Evolutionary conservation across 2,113 vertebrate species (phyloP).

Genomic region (Chaetura pelagica): DNA sequence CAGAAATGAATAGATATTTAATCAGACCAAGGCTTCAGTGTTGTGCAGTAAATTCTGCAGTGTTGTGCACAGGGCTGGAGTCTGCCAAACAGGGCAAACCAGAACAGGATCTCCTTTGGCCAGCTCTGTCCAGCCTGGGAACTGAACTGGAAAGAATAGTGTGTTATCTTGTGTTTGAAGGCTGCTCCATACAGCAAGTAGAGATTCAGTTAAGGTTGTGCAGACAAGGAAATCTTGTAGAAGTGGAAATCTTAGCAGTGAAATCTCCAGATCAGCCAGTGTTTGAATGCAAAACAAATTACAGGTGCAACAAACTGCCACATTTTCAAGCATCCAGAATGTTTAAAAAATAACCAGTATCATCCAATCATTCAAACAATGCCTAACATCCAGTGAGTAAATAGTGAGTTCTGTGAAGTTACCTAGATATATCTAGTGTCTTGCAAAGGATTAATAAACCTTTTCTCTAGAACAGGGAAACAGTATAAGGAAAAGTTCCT

Average conservation of each 20-base stretch:
- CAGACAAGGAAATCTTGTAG: not conserved
- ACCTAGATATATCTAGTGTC: not conserved
- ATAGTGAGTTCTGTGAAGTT: not conserved
- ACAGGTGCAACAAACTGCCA: not conserved
- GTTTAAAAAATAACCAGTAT: not conserved
- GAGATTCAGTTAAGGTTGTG: not conserved
- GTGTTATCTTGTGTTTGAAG: not conserved
- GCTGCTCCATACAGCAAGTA: not conserved
- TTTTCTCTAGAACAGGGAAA: not conserved
- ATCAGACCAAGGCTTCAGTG: not conserved
- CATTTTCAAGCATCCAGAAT: not conserved
- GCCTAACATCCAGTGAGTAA: not conserved
- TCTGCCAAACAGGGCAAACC: not conserved
- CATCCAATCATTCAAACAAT: not conserved
- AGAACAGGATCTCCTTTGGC: not conserved
- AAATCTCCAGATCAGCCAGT: not conserved
- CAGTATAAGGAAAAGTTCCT: not conserved
- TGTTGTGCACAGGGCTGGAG: no score
- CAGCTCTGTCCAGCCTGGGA: not conserved
- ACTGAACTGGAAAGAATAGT: not conserved
- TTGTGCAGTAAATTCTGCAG: not conserved
- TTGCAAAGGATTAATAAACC: not conserved
- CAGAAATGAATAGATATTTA: not conserved
- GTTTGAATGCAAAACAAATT: not conserved
- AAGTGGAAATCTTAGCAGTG: not conserved